phyloP scores from a whole-genome alignment of 2,797 vertebrate species.

The Cheirogaleus major region DNA sequence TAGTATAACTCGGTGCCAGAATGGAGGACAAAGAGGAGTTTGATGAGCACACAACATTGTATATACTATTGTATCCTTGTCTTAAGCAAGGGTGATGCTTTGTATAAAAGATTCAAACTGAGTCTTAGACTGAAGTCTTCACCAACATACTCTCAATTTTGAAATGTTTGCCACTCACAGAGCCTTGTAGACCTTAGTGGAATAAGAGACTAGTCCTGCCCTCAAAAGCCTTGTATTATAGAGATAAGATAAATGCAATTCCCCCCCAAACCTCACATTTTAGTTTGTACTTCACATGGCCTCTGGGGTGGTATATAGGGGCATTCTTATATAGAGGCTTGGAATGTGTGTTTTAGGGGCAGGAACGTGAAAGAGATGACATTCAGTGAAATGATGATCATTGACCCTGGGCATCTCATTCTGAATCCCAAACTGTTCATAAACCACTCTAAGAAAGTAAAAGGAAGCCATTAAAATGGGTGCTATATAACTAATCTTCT shows the following conservation, averaged over 20 bases:
- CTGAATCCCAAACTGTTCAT: neutral
- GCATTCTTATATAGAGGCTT: neutral
- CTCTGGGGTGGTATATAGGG: neutral
- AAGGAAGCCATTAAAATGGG: neutral
- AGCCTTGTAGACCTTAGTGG: neutral
- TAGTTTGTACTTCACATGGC: neutral
- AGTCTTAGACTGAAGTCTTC: neutral
- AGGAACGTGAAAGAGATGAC: neutral
- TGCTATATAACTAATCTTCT: neutral
- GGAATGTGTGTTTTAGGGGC: neutral
- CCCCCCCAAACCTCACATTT: neutral
- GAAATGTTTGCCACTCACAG: neutral
- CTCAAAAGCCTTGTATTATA: neutral
- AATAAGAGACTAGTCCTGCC: neutral
- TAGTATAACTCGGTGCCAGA: neutral
- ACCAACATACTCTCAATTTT: neutral
- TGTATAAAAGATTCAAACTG: neutral
- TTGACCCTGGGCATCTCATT: neutral
- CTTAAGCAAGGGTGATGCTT: neutral
- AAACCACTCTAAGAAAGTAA: slow-evolving; percentile 24
- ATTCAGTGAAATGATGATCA: slow-evolving; percentile 15
- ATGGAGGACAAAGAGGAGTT: neutral
- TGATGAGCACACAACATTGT: neutral
- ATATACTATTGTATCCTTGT: neutral
- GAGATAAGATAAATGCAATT: neutral